Conservation (phyloP, 2,113 vertebrate genomes). For the Ptilorrhoa leucosticta region DNA sequence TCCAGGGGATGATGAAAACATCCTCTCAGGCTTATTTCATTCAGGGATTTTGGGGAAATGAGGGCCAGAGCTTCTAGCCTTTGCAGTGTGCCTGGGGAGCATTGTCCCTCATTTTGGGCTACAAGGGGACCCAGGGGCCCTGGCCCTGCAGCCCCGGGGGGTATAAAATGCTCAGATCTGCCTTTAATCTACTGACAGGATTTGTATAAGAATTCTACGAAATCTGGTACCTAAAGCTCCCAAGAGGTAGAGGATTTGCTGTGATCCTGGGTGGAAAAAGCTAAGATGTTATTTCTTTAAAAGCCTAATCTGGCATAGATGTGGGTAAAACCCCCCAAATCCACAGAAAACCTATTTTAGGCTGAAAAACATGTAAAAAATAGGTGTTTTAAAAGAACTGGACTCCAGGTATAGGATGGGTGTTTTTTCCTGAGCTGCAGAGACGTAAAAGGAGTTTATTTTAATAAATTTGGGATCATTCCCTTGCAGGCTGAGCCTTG, state of each 20-base stretch:
- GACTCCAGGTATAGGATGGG: background rate
- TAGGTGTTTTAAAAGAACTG: background rate
- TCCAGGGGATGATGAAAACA: background rate
- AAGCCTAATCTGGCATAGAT: background rate
- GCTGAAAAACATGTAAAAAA: background rate
- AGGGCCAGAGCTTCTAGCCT: background rate
- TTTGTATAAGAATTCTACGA: background rate
- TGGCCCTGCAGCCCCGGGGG: background rate
- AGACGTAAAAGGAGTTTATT: background rate
- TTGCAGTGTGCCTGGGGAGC: background rate
- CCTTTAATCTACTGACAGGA: background rate
- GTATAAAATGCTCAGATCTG: background rate
- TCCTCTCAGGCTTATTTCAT: background rate
- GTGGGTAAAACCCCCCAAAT: background rate
- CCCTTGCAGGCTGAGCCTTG: fast-evolving
- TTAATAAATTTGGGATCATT: background rate
- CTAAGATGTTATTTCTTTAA: background rate
- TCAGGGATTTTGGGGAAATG: background rate
- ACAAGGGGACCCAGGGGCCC: fast-evolving
- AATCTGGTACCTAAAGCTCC: constrained; percentile 10
- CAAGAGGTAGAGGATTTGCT: background rate
- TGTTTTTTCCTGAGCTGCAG: background rate
- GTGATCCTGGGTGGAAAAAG: background rate
- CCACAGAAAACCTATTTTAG: background rate
- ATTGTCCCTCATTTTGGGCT: background rate